Evolutionary conservation across 37 sponge, comb jelly and placozoan genomes (phyloP).

Genomic region (Trichoplax adhaerens): DNA sequence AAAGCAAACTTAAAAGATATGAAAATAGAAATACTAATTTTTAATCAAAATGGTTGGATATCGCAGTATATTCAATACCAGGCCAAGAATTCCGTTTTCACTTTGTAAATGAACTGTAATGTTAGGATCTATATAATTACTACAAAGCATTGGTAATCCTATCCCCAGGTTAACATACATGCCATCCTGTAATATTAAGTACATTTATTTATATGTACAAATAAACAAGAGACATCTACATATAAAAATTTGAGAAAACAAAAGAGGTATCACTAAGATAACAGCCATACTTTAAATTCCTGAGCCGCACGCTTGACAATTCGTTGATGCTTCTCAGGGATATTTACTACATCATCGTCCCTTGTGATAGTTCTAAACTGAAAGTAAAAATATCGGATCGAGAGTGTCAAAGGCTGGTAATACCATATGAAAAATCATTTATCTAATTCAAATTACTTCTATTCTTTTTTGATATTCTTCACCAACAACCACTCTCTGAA

Average conservation of each 20-base stretch:
- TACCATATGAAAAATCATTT: not conserved
- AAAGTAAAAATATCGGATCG: not conserved
- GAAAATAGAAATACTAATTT: too few relatives aligned
- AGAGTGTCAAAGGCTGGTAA: not conserved
- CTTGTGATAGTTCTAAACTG: not conserved
- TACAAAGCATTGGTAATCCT: slow-evolving; percentile 86
- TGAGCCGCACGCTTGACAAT: slow-evolving; percentile 77
- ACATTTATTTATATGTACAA: too few relatives aligned
- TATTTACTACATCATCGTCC: not conserved
- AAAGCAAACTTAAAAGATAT: too few relatives aligned
- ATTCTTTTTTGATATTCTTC: slow-evolving; percentile 63
- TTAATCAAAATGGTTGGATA: too few relatives aligned
- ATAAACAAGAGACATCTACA: too few relatives aligned
- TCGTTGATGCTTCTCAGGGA: slow-evolving; percentile 1
- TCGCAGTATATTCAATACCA: slow-evolving; percentile 19
- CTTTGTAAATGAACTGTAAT: slow-evolving; percentile 78
- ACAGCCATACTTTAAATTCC: slow-evolving; percentile 38
- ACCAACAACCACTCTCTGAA: slow-evolving; percentile 57
- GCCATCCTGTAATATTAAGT: slow-evolving; percentile 25
- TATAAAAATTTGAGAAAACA: too few relatives aligned
- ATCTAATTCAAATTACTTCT: slow-evolving; percentile 30
- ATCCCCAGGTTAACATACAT: slow-evolving; percentile 94
- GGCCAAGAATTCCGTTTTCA: slow-evolving; percentile 91
- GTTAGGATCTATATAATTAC: slow-evolving; percentile 75
- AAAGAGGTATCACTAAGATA: too few relatives aligned